Conservation (phyloP, 2,888 invertebrate genomes). For the Synergus gifuensis region DNA sequence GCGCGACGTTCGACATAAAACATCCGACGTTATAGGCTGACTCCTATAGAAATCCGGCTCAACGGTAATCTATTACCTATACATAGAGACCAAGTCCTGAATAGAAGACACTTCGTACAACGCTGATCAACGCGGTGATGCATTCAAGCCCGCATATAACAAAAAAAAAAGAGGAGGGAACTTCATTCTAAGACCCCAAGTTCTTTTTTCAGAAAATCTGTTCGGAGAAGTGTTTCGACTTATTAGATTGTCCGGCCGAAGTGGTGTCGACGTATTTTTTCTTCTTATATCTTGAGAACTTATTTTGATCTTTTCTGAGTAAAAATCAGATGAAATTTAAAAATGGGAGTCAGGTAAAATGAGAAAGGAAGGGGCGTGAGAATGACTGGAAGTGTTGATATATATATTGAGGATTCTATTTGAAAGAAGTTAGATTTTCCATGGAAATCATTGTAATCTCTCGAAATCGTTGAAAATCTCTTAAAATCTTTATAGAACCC, state of each 20-base stretch:
- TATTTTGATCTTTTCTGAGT: background rate
- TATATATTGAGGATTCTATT: background rate
- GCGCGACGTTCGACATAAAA: constrained; percentile 33
- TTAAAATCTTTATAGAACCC: no score
- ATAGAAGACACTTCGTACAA: constrained; percentile 39
- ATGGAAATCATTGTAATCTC: no score
- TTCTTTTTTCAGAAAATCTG: constrained; percentile 21
- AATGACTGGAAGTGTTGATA: background rate
- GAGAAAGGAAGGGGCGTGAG: background rate
- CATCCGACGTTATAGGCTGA: constrained; percentile 26
- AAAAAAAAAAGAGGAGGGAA: background rate
- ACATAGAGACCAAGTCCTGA: constrained; percentile 21
- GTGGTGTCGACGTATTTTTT: background rate
- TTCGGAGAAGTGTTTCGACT: constrained; percentile 24
- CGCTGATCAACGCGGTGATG: constrained; percentile 29
- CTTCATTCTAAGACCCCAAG: constrained; percentile 25
- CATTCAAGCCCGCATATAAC: constrained; percentile 19
- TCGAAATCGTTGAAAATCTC: no score
- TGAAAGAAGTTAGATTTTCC: background rate
- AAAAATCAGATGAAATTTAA: background rate
- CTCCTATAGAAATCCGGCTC: constrained; percentile 37
- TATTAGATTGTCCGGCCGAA: background rate
- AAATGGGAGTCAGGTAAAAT: background rate
- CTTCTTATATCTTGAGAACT: background rate
- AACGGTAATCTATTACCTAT: constrained; percentile 36